Conservation (phyloP, 1,140 invertebrate genomes). For the Drosophila ambigua region DNA sequence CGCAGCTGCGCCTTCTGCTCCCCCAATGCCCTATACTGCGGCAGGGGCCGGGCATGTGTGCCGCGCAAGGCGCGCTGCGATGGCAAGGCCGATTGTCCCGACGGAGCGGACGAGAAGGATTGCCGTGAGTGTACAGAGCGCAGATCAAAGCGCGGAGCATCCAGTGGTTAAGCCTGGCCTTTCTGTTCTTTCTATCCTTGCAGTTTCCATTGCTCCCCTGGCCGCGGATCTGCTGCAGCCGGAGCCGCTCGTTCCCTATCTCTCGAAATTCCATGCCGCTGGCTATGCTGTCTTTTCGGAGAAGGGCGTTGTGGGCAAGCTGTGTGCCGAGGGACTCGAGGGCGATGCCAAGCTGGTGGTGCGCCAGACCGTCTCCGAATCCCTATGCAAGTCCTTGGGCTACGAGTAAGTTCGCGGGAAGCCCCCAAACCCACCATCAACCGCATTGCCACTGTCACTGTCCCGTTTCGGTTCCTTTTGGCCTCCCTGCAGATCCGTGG, state of each 20-base stretch:
- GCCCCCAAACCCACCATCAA: too few species aligned
- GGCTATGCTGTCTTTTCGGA: slow-evolving; percentile 93
- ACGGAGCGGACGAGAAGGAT: slow-evolving; percentile 93
- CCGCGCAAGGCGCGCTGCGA: slow-evolving; percentile 90
- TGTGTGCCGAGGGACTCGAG: slow-evolving; percentile 90
- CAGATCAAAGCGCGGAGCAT: too few species aligned
- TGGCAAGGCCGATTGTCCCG: slow-evolving; percentile 92
- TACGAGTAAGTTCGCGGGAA: slow-evolving; percentile 87
- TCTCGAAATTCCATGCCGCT: slow-evolving; percentile 87
- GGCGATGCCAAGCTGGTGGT: slow-evolving; percentile 83
- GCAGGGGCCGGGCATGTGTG: slow-evolving; percentile 90
- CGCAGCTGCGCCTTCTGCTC: slow-evolving; percentile 91
- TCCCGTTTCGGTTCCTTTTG: neutral
- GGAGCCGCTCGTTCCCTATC: slow-evolving; percentile 87
- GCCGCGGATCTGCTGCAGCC: slow-evolving; percentile 86
- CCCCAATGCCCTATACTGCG: slow-evolving; percentile 89
- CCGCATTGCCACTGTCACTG: too few species aligned
- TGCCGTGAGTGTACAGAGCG: slow-evolving; percentile 88
- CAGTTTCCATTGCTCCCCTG: slow-evolving; percentile 90
- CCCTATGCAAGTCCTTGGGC: slow-evolving; percentile 89
- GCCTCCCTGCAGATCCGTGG: slow-evolving; percentile 84
- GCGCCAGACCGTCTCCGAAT: slow-evolving; percentile 88
- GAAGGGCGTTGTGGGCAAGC: slow-evolving; percentile 91
- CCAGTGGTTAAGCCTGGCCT: neutral
- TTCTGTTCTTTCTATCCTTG: slow-evolving; percentile 22